Conservation (phyloP, 2,888 invertebrate genomes). For the Alentia gelatinosa region DNA sequence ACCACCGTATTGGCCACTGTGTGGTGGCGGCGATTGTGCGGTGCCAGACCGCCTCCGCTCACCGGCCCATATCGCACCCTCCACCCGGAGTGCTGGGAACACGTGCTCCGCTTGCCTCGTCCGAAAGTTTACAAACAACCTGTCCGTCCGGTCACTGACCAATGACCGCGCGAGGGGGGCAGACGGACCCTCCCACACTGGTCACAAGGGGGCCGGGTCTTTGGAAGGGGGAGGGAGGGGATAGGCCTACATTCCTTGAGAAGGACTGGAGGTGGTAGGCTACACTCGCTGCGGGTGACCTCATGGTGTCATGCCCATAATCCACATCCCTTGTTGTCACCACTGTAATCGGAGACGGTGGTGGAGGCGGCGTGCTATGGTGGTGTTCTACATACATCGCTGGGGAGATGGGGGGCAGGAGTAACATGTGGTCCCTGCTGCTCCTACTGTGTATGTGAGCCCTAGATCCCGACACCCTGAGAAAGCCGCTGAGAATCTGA, state of each 20-base stretch:
- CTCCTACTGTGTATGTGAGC: no score
- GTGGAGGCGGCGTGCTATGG: constrained; percentile 9
- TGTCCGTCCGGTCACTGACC: constrained; percentile 7
- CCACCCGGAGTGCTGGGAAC: neutral
- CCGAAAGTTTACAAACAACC: constrained; percentile 44
- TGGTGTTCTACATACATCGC: neutral
- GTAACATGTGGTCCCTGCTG: neutral
- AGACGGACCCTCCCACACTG: neutral
- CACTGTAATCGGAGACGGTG: constrained; percentile 17
- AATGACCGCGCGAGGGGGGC: neutral
- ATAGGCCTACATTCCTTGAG: no score
- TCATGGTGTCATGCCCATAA: constrained; percentile 40
- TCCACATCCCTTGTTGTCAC: constrained; percentile 52
- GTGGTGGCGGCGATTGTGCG: no score
- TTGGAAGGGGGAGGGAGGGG: neutral
- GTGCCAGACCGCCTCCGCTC: neutral
- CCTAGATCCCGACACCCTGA: no score
- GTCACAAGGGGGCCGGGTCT: neutral
- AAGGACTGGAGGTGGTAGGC: no score
- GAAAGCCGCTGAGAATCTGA: no score
- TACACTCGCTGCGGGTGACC: constrained; percentile 28
- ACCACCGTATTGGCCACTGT: no score
- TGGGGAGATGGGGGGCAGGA: neutral
- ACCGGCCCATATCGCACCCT: neutral
- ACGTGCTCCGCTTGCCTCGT: constrained; percentile 4